Base-by-base conservation (phyloP, 2,797 vertebrate genomes). In the Parauchenoglanis punctatus region DNA sequence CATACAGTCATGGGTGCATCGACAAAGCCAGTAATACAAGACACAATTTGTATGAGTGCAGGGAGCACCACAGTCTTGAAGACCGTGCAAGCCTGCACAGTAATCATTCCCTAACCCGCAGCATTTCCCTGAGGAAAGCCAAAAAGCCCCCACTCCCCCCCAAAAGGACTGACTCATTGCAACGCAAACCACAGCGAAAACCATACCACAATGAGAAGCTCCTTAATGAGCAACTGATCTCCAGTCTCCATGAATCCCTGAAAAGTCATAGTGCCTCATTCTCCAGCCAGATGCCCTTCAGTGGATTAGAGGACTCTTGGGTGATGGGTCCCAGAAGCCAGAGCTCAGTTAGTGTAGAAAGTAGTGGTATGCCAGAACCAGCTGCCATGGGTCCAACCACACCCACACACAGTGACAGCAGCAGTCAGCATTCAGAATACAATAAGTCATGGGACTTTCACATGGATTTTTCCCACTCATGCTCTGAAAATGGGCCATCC, bases 131-230 rank as follows among this genome's bases (percentile, higher is more conserved):
- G 63, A 96, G 96, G 87, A 99, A 98, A 92, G 93, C 97, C 0
- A 99, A 97, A 94, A 97, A 95, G 7, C 97, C 98, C 0, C 99
- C 99, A 1, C 94, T 95, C 12, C 98, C 97, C 0, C 98, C 99
- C 0, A 89, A 95, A 5, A 96, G 98, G 87, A 97, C 95, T 0
- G 97, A 99, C 90, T 99, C 98, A 0, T 95, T 99, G 83, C 94
- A 94, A 86, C 95, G 96, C 67, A 83, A 94, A 20, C 93, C 95
- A 7, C 96, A 95, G 7, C 93, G 87, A 65, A 93, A 92, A 81
- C 0, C 87, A 44, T 94, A 95, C 85, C 90, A 95, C 0, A 95
- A 93, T 1, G 94, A 95, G 13, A 94, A 95, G 78, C 91, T 95
- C 72, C 95, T 97, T 63, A 96, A 94, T 35, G 96, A 96, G 91